Evolutionary conservation across 2,113 vertebrate species (phyloP).

Genomic region (Brienomyrus longianalis): DNA sequence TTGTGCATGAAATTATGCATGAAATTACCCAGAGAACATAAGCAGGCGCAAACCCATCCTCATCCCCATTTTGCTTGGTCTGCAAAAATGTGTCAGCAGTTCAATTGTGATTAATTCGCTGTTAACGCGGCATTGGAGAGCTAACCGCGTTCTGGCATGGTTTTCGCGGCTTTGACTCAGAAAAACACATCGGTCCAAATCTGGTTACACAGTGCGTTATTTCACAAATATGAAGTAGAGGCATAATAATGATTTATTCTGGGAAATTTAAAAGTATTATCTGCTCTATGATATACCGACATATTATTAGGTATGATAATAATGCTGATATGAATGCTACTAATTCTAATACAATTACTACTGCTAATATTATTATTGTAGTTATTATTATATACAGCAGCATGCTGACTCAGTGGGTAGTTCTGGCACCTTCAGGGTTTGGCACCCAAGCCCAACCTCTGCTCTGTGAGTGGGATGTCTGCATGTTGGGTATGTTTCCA

Average conservation of each 20-base stretch:
- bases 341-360: background rate
- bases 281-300: background rate
- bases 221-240: background rate
- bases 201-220: background rate
- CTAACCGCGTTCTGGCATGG: background rate
- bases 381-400: background rate
- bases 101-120: slow-evolving; percentile 34
- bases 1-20: slow-evolving; percentile 47
- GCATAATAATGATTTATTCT: background rate
- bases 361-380: background rate
- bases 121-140: slow-evolving; percentile 20
- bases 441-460: background rate
- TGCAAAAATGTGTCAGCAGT: slow-evolving; percentile 33
- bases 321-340: background rate
- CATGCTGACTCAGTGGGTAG: background rate
- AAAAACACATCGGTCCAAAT: background rate
- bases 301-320: background rate
- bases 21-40: slow-evolving; percentile 42
- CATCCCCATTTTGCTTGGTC: slow-evolving; percentile 29
- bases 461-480: background rate
- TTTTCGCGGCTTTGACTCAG: background rate
- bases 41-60: slow-evolving; percentile 37
- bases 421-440: background rate
- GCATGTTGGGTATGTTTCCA: background rate
- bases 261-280: background rate